A percentile compares a stretch with the other conserved stretches of the same genome.
These are phyloP conservation scores for Lycophotia porphyrea DNA, from an alignment of 2,888 invertebrate genomes.

Conservation along the genomic window DNA sequence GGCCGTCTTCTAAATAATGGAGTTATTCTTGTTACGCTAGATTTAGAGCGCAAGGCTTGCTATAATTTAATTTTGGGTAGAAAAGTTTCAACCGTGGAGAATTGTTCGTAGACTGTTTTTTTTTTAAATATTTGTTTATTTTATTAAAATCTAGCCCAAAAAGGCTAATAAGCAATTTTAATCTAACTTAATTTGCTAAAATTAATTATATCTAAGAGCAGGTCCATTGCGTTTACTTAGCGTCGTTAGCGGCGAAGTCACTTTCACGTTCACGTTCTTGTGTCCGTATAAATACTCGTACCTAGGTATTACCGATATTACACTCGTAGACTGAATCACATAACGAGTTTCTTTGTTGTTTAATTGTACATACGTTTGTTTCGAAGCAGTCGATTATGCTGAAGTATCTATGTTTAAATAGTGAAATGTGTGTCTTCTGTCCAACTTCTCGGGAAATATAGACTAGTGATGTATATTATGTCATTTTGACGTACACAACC, in stretches of 20 bases:
- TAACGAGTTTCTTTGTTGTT: conserved; percentile 1
- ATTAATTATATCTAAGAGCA: too few relatives aligned
- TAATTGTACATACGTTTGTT: not conserved
- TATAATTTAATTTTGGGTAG: conserved; percentile 24
- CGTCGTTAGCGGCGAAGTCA: too few relatives aligned
- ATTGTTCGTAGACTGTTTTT: not conserved
- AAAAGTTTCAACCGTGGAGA: conserved; percentile 24
- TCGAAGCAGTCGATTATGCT: too few relatives aligned
- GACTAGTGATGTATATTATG: not conserved
- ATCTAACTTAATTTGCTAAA: too few relatives aligned
- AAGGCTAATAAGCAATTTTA: too few relatives aligned
- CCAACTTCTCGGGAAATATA: not conserved
- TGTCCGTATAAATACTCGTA: too few relatives aligned
- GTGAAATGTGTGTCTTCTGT: not conserved
- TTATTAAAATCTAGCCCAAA: too few relatives aligned
- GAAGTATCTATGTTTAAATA: not conserved
- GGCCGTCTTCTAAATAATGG: conserved; percentile 65
- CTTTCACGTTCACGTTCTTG: too few relatives aligned
- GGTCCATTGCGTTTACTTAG: too few relatives aligned
- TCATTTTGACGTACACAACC: not conserved
- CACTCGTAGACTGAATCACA: not conserved
- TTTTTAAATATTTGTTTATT: too few relatives aligned
- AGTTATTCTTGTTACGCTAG: conserved; percentile 62
- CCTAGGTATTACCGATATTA: too few relatives aligned
- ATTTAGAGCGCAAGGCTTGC: conserved; percentile 30